Evolutionary conservation across 2,797 vertebrate species (phyloP).

Genomic region (Enteromius anoplus): DNA sequence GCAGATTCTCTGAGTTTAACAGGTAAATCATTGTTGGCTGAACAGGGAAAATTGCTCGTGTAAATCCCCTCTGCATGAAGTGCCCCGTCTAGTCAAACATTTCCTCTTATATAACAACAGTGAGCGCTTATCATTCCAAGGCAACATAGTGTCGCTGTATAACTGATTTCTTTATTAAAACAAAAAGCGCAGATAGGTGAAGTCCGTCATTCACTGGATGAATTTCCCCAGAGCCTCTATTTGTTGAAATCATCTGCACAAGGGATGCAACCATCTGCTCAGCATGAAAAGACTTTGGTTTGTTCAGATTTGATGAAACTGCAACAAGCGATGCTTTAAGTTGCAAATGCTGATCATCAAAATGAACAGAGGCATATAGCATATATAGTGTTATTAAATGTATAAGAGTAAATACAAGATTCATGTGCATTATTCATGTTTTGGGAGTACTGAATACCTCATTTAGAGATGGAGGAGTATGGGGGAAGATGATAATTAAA

Average conservation of each 20-base stretch:
- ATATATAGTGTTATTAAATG: slow-evolving; percentile 14
- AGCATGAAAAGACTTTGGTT: slow-evolving; percentile 30
- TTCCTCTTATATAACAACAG: slow-evolving; percentile 37
- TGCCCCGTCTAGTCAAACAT: slow-evolving; percentile 51
- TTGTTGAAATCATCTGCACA: slow-evolving; percentile 39
- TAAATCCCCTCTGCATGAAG: slow-evolving; percentile 45
- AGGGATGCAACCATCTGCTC: slow-evolving; percentile 60
- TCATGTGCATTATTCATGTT: neutral
- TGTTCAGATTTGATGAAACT: slow-evolving; percentile 42
- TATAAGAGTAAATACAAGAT: slow-evolving; percentile 9
- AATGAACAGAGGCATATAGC: neutral
- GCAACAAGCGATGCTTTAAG: neutral
- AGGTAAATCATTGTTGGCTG: slow-evolving; percentile 67
- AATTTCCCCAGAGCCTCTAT: slow-evolving; percentile 49
- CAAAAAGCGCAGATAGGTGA: slow-evolving; percentile 16
- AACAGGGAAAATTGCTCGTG: slow-evolving; percentile 60
- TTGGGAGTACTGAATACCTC: slow-evolving; percentile 8
- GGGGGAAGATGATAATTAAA: slow-evolving; percentile 41
- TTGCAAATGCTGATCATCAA: neutral
- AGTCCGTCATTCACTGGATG: slow-evolving; percentile 11
- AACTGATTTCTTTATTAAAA: slow-evolving; percentile 49
- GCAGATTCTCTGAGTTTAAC: slow-evolving; percentile 45
- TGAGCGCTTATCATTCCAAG: slow-evolving; percentile 56
- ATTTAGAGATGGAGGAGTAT: slow-evolving; percentile 5
- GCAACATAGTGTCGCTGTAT: slow-evolving; percentile 32